These are phyloP conservation scores for Drosophila cognata DNA, from an alignment of 2,888 invertebrate genomes.

Conservation along the genomic window DNA sequence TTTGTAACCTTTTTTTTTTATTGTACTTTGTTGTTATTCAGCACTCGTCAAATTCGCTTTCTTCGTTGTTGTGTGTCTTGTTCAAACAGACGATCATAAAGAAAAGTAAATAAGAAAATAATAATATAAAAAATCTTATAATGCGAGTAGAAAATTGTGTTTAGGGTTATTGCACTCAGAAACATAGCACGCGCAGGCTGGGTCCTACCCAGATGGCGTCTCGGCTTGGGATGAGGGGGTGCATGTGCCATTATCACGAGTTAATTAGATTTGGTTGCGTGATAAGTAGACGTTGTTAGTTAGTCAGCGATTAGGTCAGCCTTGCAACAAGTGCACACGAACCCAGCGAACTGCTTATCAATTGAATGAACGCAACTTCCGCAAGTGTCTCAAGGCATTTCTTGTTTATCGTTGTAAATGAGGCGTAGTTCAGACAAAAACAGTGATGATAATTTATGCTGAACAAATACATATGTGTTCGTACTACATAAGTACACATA, in stretches of 20 bases:
- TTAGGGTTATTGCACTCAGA: constrained; percentile 68
- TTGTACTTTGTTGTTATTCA: constrained; percentile 43
- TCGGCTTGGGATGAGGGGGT: neutral
- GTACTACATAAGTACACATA: neutral
- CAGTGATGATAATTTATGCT: constrained; percentile 15
- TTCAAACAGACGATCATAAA: constrained; percentile 15
- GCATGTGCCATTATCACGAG: constrained; percentile 11
- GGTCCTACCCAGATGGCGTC: neutral
- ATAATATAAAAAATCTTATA: constrained; percentile 31
- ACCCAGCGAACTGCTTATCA: constrained; percentile 17
- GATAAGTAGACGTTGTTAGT: constrained; percentile 33
- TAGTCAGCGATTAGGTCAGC: constrained; percentile 26
- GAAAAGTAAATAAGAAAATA: constrained; percentile 22
- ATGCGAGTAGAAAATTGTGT: constrained; percentile 28
- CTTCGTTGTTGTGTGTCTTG: constrained; percentile 30
- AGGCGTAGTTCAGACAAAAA: constrained; percentile 28
- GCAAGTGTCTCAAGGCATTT: constrained; percentile 9
- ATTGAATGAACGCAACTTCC: constrained; percentile 29
- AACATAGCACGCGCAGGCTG: constrained; percentile 22
- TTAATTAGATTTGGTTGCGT: constrained; percentile 23
- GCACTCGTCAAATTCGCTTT: constrained; percentile 57
- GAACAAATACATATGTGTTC: constrained; percentile 1
- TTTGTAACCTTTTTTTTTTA: constrained; percentile 55
- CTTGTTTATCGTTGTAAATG: constrained; percentile 15
- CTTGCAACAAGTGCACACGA: constrained; percentile 31